Percentiles rank a stretch among this genome's conserved stretches.
These are phyloP conservation scores for Scomber japonicus DNA, from an alignment of 2,113 vertebrate species.

Conservation along the genomic window DNA sequence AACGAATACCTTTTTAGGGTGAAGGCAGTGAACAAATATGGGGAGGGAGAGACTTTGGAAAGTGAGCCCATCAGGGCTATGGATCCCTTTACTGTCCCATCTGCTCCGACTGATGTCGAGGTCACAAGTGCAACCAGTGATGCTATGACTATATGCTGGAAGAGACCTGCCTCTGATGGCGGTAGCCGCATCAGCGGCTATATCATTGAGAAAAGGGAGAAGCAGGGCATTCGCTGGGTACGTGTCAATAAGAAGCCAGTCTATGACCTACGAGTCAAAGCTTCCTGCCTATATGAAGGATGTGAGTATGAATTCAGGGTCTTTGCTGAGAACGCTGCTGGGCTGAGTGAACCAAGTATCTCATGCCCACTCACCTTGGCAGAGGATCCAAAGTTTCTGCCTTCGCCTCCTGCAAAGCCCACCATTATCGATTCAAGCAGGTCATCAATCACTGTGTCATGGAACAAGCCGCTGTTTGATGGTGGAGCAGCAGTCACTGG, in stretches of 20 bases:
- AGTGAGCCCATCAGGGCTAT: conserved; percentile 92
- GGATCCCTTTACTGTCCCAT: conserved; percentile 93
- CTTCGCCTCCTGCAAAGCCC: conserved; percentile 93
- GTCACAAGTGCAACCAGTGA: conserved; percentile 93
- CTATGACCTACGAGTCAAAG: conserved; percentile 96
- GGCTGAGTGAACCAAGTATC: conserved; percentile 93
- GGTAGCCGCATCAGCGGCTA: conserved; percentile 95
- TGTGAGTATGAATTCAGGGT: conserved; percentile 97
- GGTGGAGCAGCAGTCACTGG: conserved; percentile 93
- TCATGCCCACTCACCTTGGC: conserved; percentile 89
- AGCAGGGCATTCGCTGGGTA: conserved; percentile 94
- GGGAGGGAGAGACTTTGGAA: conserved; percentile 93
- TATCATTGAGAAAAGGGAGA: conserved; percentile 95
- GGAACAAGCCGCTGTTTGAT: conserved; percentile 97
- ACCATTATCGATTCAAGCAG: conserved; percentile 91
- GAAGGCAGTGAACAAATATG: conserved; percentile 95
- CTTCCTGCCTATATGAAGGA: conserved; percentile 91
- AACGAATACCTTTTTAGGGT: conserved; percentile 99
- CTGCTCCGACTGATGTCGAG: conserved; percentile 92
- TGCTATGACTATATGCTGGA: conserved; percentile 96
- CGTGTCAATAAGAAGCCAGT: conserved; percentile 97
- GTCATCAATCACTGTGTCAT: conserved; percentile 90
- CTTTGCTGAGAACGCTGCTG: conserved; percentile 96
- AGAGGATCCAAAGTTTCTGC: conserved; percentile 94
- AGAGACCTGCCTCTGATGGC: conserved; percentile 93